phyloP scores from a whole-genome alignment of 1,140 invertebrate genomes.

The Charaxes varanes region DNA sequence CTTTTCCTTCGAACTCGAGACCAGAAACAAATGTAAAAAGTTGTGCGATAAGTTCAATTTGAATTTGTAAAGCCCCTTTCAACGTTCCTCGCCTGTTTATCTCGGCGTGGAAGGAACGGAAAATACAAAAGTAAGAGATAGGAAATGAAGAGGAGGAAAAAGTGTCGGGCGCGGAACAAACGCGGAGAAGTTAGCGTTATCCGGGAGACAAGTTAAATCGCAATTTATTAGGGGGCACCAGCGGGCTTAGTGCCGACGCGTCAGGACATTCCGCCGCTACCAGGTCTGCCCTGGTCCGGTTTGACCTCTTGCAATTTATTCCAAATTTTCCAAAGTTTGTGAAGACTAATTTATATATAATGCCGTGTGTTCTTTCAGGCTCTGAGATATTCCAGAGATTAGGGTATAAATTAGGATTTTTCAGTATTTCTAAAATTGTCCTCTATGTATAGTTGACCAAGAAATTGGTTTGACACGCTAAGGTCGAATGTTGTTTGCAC shows the following conservation, averaged over 20 bases:
- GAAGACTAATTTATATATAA: too few relatives aligned
- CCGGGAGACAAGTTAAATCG: constrained; percentile 72
- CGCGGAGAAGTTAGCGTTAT: constrained; percentile 72
- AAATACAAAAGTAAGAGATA: constrained; percentile 75
- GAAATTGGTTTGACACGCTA: too few relatives aligned
- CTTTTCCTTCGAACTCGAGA: constrained; percentile 67
- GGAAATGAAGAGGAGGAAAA: constrained; percentile 73
- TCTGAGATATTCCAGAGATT: too few relatives aligned
- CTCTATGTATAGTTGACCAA: too few relatives aligned
- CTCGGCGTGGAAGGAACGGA: constrained; percentile 65
- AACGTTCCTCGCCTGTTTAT: constrained; percentile 73
- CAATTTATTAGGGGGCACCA: constrained; percentile 70
- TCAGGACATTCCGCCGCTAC: constrained; percentile 21
- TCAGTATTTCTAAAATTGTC: too few relatives aligned
- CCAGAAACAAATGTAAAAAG: constrained; percentile 75
- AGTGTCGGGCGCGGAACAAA: constrained; percentile 70
- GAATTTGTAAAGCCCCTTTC: constrained; percentile 74
- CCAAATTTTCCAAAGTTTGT: too few relatives aligned
- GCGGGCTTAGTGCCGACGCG: constrained; percentile 51
- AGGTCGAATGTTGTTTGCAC: too few relatives aligned
- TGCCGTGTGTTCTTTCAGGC: too few relatives aligned
- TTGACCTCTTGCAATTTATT: too few relatives aligned
- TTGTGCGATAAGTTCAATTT: constrained; percentile 75
- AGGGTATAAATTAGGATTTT: too few relatives aligned
- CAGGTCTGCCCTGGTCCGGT: too few relatives aligned